Conservation (phyloP, 2,113 vertebrate species). For the Genyomyrus donnyi region DNA sequence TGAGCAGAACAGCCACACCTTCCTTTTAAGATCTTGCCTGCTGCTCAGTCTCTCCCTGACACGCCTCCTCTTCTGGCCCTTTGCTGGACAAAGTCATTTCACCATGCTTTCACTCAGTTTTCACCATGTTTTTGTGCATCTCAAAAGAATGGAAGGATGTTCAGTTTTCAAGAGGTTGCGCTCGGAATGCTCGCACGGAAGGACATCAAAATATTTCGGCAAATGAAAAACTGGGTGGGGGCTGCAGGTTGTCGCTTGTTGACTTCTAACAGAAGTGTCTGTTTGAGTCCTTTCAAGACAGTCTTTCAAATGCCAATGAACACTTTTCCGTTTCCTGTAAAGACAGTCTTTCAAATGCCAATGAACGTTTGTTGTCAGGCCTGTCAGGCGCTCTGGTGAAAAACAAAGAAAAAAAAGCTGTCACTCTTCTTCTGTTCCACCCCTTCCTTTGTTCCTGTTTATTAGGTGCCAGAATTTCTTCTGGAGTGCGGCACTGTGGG, state of each 20-base stretch:
- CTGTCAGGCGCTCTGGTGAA: not conserved
- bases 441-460: slow-evolving; percentile 1
- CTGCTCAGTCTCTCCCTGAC: slow-evolving; percentile 60
- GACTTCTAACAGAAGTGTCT: not conserved
- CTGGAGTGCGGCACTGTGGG: not conserved
- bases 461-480: not conserved
- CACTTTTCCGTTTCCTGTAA: not conserved
- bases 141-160: not conserved
- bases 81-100: not conserved
- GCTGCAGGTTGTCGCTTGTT: not conserved
- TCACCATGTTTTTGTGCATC: not conserved
- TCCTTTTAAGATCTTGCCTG: slow-evolving; percentile 81
- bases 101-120: not conserved
- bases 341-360: not conserved
- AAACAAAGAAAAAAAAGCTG: not conserved
- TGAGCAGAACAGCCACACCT: slow-evolving; percentile 73
- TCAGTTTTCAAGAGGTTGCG: not conserved
- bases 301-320: not conserved
- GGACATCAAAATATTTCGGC: not conserved
- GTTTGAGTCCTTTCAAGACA: not conserved
- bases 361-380: not conserved
- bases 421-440: not conserved
- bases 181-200: not conserved
- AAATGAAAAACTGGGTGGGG: not conserved
- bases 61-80: slow-evolving; percentile 18